A percentile compares a stretch with the other conserved stretches of the same genome.
Evolutionary conservation across 2,797 vertebrate genomes (phyloP).

Genomic region (Hephaestus fuliginosus): DNA sequence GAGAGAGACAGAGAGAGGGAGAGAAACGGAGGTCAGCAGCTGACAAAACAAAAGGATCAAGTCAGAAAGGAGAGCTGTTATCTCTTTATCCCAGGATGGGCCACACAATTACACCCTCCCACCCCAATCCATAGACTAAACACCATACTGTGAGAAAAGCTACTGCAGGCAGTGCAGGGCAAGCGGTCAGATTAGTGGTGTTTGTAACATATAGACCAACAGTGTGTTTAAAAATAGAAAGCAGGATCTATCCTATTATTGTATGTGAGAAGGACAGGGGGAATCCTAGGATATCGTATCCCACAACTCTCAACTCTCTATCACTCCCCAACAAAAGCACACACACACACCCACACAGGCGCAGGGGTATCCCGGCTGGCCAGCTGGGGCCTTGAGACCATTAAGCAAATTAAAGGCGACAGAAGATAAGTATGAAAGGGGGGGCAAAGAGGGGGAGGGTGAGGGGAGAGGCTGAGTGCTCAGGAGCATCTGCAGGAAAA

Average conservation of each 20-base stretch:
- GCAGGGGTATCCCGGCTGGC: conserved; percentile 69
- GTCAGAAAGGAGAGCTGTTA: conserved; percentile 71
- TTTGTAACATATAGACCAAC: conserved; percentile 66
- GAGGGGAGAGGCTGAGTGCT: conserved; percentile 24
- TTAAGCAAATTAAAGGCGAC: conserved; percentile 74
- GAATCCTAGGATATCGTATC: conserved; percentile 66
- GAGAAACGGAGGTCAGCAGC: conserved; percentile 71
- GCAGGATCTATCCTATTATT: conserved; percentile 73
- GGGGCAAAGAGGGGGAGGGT: conserved; percentile 2
- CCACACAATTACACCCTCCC: conserved; percentile 62
- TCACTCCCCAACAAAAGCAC: conserved; percentile 60
- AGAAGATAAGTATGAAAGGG: conserved; percentile 47
- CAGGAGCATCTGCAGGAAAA: conserved; percentile 39
- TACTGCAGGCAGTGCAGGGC: conserved; percentile 43
- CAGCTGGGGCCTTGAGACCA: conserved; percentile 75
- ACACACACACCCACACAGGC: conserved; percentile 34
- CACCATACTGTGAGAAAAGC: conserved; percentile 59
- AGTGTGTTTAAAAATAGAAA: conserved; percentile 76
- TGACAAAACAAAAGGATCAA: conserved; percentile 82
- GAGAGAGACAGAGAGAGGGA: conserved; percentile 22
- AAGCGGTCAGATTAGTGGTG: conserved; percentile 61
- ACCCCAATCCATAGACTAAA: conserved; percentile 64
- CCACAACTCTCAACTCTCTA: conserved; percentile 41
- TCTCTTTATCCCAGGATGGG: conserved; percentile 78
- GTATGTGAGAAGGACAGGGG: conserved; percentile 51